phyloP scores from a whole-genome alignment of 2,888 invertebrate species.

The Onchidella celtica region DNA sequence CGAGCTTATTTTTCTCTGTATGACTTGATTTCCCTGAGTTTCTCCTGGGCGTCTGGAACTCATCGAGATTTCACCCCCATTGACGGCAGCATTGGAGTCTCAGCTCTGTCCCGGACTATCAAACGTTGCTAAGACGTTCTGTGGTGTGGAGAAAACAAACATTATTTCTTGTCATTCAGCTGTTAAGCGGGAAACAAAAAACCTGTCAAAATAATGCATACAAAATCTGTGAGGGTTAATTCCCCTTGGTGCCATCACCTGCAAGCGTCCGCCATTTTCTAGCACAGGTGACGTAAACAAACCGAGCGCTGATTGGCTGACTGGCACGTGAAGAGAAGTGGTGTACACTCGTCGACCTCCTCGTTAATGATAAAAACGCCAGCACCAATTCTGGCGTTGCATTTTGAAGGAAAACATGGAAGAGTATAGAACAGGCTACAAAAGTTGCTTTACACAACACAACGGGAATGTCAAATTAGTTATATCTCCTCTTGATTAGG shows the following conservation, averaged over 20 bases:
- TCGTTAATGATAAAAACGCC: constrained; percentile 46
- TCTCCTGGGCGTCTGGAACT: constrained; percentile 31
- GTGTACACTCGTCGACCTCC: constrained; percentile 43
- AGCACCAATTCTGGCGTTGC: constrained; percentile 25
- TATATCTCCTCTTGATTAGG: constrained; percentile 33
- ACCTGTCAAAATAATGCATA: constrained; percentile 49
- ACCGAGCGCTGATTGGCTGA: constrained; percentile 45
- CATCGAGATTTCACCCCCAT: not conserved
- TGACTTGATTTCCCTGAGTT: not conserved
- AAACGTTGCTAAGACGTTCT: constrained; percentile 32
- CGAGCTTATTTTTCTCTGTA: too few species aligned
- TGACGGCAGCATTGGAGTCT: not conserved
- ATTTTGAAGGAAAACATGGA: constrained; percentile 45
- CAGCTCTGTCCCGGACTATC: constrained; percentile 19
- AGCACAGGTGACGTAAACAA: constrained; percentile 52
- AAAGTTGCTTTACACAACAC: constrained; percentile 39
- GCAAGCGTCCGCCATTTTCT: constrained; percentile 47
- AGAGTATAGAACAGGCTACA: constrained; percentile 35
- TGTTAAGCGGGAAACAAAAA: constrained; percentile 38
- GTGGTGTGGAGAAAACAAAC: constrained; percentile 40
- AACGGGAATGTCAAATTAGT: constrained; percentile 39
- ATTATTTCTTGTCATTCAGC: constrained; percentile 49
- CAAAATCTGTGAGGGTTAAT: constrained; percentile 43
- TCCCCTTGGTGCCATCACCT: constrained; percentile 49
- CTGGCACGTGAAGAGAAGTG: constrained; percentile 41